Base-by-base conservation (phyloP, 64 coral and sea anemone species). In the Dendronephthya gigantea region DNA sequence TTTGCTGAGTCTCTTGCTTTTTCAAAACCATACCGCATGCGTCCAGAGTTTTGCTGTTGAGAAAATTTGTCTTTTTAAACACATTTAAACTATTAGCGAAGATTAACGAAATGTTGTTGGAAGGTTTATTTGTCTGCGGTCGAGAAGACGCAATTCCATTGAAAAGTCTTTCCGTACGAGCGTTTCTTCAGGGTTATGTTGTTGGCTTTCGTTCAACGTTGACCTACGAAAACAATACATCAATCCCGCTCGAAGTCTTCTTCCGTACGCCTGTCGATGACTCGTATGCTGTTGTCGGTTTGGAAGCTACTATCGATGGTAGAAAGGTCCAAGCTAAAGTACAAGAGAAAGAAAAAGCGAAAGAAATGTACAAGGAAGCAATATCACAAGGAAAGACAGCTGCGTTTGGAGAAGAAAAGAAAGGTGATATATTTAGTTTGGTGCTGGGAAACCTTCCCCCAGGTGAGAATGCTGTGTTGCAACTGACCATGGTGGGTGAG, bases 261-360 rank as follows among this genome's bases (percentile, higher is more conserved):
- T 96, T 90, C 23, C 82, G 92, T 23, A 88, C 90, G 32, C 93
- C 93, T 40, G 50, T 90, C 7, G 90, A 92, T 38, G 90, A 96
- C 68, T 31, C 92, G 40, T 85, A 85, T 11, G 88, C 93, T 7
- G 90, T 96, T 10, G 92, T 90, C 39, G 93, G 90, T n/a, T 90
- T 95, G 88, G 38, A 91, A 87, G 90, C 93, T 8, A 65, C 82
- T 10, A 89, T 89, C 58, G 88, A 89, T 43, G 82, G 88, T 1
- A 34, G 88, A 7, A 84, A 82, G 37, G 70, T 84, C 36, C 48
- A 37, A 13, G 88, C 88, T 2, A 58, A 89, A 58, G 30, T 96
- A n/a, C 91, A 86, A 84, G 94, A 92, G 43, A 92, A 96, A 49
- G 83, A 96, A 86, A 90, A 96, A 90, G 94, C 94, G 35, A 85